Conservation (phyloP, 2,797 vertebrate species). For the Delichon dasypus region DNA sequence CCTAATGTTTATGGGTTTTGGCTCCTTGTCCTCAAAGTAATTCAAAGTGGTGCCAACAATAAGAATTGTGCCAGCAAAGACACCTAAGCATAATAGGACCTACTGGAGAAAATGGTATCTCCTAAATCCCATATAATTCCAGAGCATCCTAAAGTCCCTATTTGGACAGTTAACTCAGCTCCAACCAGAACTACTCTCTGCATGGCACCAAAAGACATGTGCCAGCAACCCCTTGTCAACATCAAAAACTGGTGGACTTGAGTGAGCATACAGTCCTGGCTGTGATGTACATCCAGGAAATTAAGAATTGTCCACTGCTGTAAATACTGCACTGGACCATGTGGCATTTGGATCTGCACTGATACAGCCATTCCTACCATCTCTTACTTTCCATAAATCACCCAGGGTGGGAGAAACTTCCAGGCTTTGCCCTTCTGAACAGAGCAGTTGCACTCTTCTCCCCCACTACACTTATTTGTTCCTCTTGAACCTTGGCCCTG, state of each 20-base stretch:
- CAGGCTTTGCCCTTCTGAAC: neutral
- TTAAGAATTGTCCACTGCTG: neutral
- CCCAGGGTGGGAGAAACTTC: neutral
- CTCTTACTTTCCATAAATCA: neutral
- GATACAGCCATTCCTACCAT: neutral
- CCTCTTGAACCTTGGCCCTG: neutral
- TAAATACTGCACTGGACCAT: neutral
- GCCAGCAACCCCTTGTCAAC: neutral
- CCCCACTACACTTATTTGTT: neutral
- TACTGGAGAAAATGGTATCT: neutral
- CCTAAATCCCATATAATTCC: neutral
- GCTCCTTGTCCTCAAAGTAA: neutral
- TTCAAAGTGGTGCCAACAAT: neutral
- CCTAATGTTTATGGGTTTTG: neutral
- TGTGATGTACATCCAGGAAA: neutral
- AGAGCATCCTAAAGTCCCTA: neutral
- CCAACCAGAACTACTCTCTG: neutral
- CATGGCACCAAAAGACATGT: fast-evolving
- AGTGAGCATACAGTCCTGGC: neutral
- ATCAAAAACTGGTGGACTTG: neutral
- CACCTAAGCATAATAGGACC: neutral
- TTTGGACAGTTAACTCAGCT: neutral
- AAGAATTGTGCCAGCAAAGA: neutral
- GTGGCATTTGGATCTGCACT: neutral
- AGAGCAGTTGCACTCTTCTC: neutral